Base-by-base conservation (phyloP, 2,113 vertebrate species). In the Phocoena phocoena region DNA sequence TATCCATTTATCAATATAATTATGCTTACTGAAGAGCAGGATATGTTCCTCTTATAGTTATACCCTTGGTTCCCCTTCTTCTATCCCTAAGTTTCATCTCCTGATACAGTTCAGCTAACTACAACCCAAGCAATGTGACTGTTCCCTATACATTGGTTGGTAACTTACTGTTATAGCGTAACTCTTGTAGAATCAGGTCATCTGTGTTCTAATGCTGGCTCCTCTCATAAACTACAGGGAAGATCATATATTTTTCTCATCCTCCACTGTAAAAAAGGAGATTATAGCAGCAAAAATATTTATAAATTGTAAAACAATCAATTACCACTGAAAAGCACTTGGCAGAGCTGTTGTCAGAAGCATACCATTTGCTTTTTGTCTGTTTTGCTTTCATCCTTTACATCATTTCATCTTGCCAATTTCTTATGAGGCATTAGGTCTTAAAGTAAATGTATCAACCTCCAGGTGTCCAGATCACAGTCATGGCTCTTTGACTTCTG, bases 1-100 rank as follows among this genome's bases (percentile, higher is more conserved):
- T 92, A 94, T 94, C 63, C 95, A 97, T 98, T 96, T 97, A 97
- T 96, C 98, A 97, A 96, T 97, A 62, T 92, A 63, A 96, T 92
- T 87, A 87, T 70, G 93, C 84, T 93, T 95, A 93, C 82, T 87
- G 73, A 41, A 97, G 70, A 97, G 60, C 84, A 97, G 77, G 92
- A 96, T 68, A 90, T 89, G 38, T 63, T 95, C 96, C 82, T 62
- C 36, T 44, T 41, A 15, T 26, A 65, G 25, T 14, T 20, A 5
- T 4, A 17, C 15, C 11, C 23, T n/a, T 38, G 76, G 41, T 77
- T 93, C 85, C 88, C 0, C 0, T 79, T 47, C 87, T 93, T 94
- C 79, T 68, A 88, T 95, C 94, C 83, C 88, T 15, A 0, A 96
- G 93, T 97, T 96, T 93, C 77, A 74, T 79, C 67, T 86, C 77